These are phyloP conservation scores for Conopomorpha cramerella DNA, from an alignment of 1,140 invertebrate genomes.

Conservation along the genomic window DNA sequence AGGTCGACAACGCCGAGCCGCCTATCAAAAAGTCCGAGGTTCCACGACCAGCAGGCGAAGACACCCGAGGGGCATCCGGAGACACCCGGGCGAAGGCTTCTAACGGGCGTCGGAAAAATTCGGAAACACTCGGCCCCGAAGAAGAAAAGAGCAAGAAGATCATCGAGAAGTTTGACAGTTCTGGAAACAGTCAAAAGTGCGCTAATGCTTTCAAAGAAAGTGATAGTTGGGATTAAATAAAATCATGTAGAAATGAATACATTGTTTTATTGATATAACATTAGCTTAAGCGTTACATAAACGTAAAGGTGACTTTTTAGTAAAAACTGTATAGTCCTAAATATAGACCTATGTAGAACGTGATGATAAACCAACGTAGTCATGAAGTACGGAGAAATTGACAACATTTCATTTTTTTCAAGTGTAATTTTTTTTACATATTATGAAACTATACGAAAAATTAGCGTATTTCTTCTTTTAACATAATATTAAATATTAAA, in stretches of 20 bases:
- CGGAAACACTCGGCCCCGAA: background rate
- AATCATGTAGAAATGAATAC: constrained; percentile 15
- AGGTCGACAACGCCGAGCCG: constrained; percentile 28
- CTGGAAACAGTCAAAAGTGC: constrained; percentile 17
- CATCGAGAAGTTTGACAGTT: constrained; percentile 20
- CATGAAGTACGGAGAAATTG: no score
- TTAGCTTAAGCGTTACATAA: constrained; percentile 6
- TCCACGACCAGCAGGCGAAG: constrained; percentile 7
- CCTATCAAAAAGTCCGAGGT: constrained; percentile 23
- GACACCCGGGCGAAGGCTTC: no score
- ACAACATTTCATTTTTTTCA: no score
- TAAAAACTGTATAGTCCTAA: no score
- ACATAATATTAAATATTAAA: no score
- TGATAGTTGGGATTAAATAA: constrained; percentile 38
- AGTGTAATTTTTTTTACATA: no score
- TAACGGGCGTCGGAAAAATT: constrained; percentile 17
- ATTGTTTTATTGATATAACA: constrained; percentile 12
- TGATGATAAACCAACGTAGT: no score
- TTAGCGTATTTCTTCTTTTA: no score
- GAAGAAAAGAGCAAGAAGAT: constrained; percentile 9
- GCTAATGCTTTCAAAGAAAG: constrained; percentile 38
- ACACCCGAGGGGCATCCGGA: constrained; percentile 7
- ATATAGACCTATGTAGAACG: no score
- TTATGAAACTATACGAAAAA: no score
- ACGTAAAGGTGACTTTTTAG: no score